Evolutionary conservation across 2,888 invertebrate species (phyloP).

Genomic region (Hirtodrosophila duncani): DNA sequence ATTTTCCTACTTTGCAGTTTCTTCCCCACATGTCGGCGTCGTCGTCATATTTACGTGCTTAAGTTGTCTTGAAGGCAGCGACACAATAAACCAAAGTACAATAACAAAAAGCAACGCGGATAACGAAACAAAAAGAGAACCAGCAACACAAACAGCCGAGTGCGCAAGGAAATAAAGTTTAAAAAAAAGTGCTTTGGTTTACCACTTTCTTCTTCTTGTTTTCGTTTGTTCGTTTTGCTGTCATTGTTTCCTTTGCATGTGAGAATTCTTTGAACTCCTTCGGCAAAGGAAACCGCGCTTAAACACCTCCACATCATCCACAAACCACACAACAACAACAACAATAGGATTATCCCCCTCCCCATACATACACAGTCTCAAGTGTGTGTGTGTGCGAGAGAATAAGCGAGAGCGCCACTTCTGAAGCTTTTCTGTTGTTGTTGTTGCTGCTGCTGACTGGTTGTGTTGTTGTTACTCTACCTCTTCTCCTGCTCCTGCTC

Average conservation of each 20-base stretch:
- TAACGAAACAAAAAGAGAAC: conserved; percentile 36
- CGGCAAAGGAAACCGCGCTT: conserved; percentile 39
- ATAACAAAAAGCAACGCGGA: conserved; percentile 20
- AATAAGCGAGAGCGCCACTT: conserved; percentile 45
- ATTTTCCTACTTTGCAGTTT: conserved; percentile 63
- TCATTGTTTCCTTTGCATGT: conserved; percentile 35
- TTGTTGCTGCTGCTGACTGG: conserved; percentile 29
- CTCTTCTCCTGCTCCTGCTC: conserved; percentile 37
- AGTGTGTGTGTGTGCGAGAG: conserved; percentile 24
- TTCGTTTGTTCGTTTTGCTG: conserved; percentile 35
- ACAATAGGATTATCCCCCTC: conserved; percentile 20
- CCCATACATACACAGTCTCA: conserved; percentile 12
- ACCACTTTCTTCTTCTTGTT: conserved; percentile 42
- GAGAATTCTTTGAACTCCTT: conserved; percentile 41
- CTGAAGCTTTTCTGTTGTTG: conserved; percentile 50
- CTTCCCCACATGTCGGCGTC: conserved; percentile 58
- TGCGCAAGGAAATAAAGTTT: conserved; percentile 46
- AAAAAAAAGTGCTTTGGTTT: conserved; percentile 49
- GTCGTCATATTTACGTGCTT: conserved; percentile 60
- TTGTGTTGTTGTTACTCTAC: conserved; percentile 40
- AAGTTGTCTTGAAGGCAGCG: conserved; percentile 52
- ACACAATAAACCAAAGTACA: conserved; percentile 41
- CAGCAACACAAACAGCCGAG: too few relatives aligned
- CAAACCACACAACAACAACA: conserved; percentile 30
- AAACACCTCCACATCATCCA: conserved; percentile 41